A percentile compares a stretch with the other conserved stretches of the same genome.
phyloP scores from a whole-genome alignment of 2,888 invertebrate genomes.

The Leptinotarsa tumamoca region DNA sequence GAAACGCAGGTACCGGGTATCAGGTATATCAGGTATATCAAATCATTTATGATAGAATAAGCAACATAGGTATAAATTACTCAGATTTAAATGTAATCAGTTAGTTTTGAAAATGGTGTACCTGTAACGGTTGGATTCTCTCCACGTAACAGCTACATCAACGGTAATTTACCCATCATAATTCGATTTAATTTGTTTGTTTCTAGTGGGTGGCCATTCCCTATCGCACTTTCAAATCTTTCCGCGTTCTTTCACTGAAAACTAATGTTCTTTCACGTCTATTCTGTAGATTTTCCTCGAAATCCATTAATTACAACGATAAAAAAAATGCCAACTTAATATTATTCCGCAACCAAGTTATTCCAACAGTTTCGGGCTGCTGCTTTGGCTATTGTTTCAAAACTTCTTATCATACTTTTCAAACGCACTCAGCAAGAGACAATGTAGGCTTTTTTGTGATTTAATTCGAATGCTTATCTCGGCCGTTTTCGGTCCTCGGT shows the following conservation, averaged over 20 bases:
- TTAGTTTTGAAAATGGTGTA: not conserved
- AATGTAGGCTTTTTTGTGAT: constrained; percentile 18
- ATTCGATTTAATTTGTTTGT: constrained; percentile 13
- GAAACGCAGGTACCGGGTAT: too few species aligned
- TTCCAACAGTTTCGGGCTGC: constrained; percentile 14
- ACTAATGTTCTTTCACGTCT: constrained; percentile 22
- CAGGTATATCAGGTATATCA: too few species aligned
- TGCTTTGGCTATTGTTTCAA: constrained; percentile 23
- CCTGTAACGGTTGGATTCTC: not conserved
- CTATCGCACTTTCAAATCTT: constrained; percentile 25
- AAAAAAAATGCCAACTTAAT: constrained; percentile 15
- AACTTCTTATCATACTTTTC: constrained; percentile 19
- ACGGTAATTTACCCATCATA: not conserved
- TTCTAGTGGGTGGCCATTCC: not conserved
- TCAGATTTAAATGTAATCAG: too few species aligned
- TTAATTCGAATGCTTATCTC: constrained; percentile 13
- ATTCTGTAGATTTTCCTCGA: constrained; percentile 20
- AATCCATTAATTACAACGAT: constrained; percentile 21
- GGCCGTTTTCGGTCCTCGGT: not conserved
- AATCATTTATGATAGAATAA: too few species aligned
- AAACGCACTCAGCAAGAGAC: constrained; percentile 3
- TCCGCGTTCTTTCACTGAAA: constrained; percentile 26
- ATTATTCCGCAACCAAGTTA: constrained; percentile 19
- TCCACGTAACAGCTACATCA: not conserved
- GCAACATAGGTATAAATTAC: too few species aligned